Evolutionary conservation across 2,113 vertebrate genomes (phyloP).

Genomic region (Enhydra lutris): DNA sequence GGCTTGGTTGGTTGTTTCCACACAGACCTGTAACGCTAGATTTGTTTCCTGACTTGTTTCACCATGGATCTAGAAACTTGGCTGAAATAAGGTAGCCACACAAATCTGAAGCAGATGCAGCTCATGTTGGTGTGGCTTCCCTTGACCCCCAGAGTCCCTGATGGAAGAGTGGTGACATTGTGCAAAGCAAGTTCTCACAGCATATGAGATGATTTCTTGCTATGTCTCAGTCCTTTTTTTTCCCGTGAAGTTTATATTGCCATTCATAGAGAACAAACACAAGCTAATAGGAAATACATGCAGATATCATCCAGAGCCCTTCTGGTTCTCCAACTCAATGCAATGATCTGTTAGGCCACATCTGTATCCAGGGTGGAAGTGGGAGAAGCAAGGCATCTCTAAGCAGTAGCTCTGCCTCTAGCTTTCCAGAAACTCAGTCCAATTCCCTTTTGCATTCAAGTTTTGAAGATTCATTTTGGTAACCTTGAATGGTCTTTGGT

Average conservation of each 20-base stretch:
- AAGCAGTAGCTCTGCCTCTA: neutral
- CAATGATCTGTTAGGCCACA: neutral
- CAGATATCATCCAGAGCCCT: neutral
- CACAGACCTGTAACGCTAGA: neutral
- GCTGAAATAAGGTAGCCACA: conserved; percentile 9
- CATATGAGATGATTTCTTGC: neutral
- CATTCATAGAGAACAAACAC: neutral
- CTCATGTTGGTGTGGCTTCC: neutral
- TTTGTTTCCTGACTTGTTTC: conserved; percentile 20
- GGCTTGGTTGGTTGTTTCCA: neutral
- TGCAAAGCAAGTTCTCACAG: neutral
- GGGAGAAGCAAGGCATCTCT: neutral
- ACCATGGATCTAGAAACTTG: conserved; percentile 3
- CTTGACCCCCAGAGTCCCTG: neutral
- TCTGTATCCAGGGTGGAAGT: neutral
- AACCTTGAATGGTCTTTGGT: neutral
- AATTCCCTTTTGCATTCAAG: neutral
- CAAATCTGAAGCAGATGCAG: neutral
- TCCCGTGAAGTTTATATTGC: neutral
- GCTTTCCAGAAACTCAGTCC: neutral
- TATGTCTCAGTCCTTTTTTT: neutral
- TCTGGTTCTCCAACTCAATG: neutral
- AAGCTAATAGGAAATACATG: neutral
- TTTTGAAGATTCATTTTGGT: conserved; percentile 10
- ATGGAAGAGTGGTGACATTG: neutral